A percentile compares a stretch with the other conserved stretches of the same genome.
phyloP scores from a whole-genome alignment of 1,140 invertebrate species.

The Caerostris extrusa region DNA sequence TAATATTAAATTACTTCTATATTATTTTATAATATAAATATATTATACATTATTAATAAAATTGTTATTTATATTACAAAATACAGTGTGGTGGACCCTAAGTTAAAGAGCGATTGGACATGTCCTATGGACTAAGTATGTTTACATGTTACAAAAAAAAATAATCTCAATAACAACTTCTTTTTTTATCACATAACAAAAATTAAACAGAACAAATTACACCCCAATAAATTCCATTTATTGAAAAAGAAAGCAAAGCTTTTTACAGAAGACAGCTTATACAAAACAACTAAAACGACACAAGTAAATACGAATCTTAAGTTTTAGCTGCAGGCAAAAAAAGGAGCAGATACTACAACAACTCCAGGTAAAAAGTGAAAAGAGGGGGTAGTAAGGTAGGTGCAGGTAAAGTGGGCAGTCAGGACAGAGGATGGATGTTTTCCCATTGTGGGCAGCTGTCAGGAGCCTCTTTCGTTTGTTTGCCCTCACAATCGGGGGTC shows the following conservation, averaged over 20 bases:
- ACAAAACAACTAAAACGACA: background rate
- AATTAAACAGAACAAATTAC: too few relatives aligned
- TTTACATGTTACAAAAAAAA: too few relatives aligned
- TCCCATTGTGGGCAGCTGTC: slow-evolving; percentile 69
- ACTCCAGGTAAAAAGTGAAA: slow-evolving; percentile 17
- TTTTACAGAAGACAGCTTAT: background rate
- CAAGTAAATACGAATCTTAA: background rate
- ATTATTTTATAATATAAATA: too few relatives aligned
- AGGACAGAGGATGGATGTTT: slow-evolving; percentile 60
- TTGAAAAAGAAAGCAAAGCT: background rate
- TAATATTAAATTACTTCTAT: too few relatives aligned
- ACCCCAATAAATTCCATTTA: background rate
- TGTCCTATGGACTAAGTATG: too few relatives aligned
- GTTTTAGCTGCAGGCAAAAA: background rate
- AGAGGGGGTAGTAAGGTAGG: slow-evolving; percentile 15
- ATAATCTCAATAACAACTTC: too few relatives aligned
- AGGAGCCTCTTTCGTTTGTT: slow-evolving; percentile 68
- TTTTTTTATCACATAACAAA: too few relatives aligned
- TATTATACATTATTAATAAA: too few relatives aligned
- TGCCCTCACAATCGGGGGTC: slow-evolving; percentile 27
- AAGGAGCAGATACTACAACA: background rate
- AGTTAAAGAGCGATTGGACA: too few relatives aligned
- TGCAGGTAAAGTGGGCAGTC: slow-evolving; percentile 46
- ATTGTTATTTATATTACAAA: too few relatives aligned
- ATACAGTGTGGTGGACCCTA: too few relatives aligned